Evolutionary conservation across 1,140 invertebrate genomes (phyloP), one percentile per base, ranked within the genome.

Genomic region (Heliconius melpomene): DNA sequence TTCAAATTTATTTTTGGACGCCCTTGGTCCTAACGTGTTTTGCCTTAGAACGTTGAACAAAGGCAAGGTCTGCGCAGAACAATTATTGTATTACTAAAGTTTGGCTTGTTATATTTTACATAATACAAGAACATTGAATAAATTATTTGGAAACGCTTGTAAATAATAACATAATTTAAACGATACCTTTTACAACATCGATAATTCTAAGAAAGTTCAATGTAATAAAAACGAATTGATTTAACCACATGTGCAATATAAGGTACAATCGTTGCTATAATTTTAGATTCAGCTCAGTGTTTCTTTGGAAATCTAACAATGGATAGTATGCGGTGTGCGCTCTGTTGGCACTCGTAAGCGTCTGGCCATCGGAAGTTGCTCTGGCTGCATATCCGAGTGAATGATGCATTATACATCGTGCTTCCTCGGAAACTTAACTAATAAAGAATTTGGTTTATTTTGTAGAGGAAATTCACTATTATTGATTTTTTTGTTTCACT

Each of bases 301-400:
- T 81, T 78, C 80, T 76, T 71, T 73, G 72, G 74, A 82, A 79
- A 76, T 78, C 46, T 72, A 78, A 82, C 80, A 82, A 82, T 82
- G 77, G 77, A 78, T 66, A 18, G 38, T 71, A 74, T 66, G 74
- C 54, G 72, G 23, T 72, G 77, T 81, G 72, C 74, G 18, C 75
- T 70, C 50, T 50, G 60, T 40, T 66, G 71, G 23, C 70, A 75
- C 74, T 72, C 52, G 29, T 79, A 52, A 77, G 77, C 66, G 50
- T 50, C 57, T 74, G 77, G 50, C 77, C 77, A 72, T 79, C 77
- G 80, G 80, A 82, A 82, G 77, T 81, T 66, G 46, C 77, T 76
- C 52, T 54, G 66, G 60, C 72, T 73, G 80, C 77, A 82, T 76
- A 76, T 82, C 80, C 80, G 77, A 82, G 26, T 82, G 75, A 72